Evolutionary conservation across 1,140 invertebrate genomes (phyloP).

Genomic region (Maconellicoccus hirsutus): DNA sequence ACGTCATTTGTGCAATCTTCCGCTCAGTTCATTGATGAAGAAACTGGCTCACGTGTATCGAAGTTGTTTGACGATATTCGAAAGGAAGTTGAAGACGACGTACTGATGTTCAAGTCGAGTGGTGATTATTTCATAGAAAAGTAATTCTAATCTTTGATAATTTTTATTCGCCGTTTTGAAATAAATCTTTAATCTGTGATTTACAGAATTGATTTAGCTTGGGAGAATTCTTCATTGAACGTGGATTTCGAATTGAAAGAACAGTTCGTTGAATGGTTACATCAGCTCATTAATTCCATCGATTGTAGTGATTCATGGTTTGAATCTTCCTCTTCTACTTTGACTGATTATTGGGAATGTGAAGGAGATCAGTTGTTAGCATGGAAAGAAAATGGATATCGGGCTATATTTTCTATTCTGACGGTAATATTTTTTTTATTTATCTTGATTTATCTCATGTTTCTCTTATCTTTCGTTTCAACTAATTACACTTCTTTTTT

Average conservation of each 20-base stretch:
- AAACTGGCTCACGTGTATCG: not conserved
- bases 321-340: slow-evolving; percentile 43
- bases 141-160: too few relatives aligned
- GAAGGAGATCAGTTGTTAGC: slow-evolving; percentile 44
- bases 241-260: too few relatives aligned
- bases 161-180: too few relatives aligned
- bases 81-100: not conserved
- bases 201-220: too few relatives aligned
- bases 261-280: slow-evolving; percentile 32
- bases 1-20: not conserved
- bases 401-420: slow-evolving; percentile 44
- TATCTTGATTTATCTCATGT: too few relatives aligned
- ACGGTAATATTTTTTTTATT: slow-evolving; percentile 38
- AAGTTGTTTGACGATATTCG: not conserved
- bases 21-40: not conserved
- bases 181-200: too few relatives aligned
- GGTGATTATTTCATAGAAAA: not conserved
- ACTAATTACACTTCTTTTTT: too few relatives aligned
- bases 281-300: slow-evolving; percentile 34
- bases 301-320: slow-evolving; percentile 47
- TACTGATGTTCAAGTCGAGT: not conserved
- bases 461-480: not conserved
- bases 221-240: too few relatives aligned
- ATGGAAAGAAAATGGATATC: slow-evolving; percentile 50
- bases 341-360: slow-evolving; percentile 44